A percentile compares a stretch with the other conserved stretches of the same genome.
These are phyloP conservation scores for Sinonovacula constricta DNA, from an alignment of 1,140 invertebrate genomes.

Conservation along the genomic window DNA sequence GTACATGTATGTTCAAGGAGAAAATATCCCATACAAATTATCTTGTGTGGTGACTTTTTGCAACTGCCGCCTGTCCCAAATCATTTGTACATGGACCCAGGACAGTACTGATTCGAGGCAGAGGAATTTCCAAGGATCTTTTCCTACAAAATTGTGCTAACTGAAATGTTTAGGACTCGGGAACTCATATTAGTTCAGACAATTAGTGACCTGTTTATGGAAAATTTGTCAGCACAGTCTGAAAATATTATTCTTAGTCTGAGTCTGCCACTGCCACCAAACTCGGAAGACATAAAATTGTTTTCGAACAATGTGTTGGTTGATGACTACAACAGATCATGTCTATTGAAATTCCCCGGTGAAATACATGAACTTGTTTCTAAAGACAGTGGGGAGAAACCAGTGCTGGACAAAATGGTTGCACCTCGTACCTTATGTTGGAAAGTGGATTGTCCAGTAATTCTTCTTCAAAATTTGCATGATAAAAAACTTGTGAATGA, in stretches of 20 bases:
- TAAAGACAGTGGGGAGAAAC: neutral
- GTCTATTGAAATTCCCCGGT: neutral
- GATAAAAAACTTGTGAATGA: constrained; percentile 27
- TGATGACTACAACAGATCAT: constrained; percentile 16
- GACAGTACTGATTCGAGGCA: constrained; percentile 40
- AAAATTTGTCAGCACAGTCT: neutral
- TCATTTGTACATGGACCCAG: constrained; percentile 25
- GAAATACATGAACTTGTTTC: neutral
- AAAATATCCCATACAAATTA: constrained; percentile 26
- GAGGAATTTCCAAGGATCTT: constrained; percentile 14
- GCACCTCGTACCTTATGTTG: neutral
- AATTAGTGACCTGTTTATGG: constrained; percentile 12
- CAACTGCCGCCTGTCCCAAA: constrained; percentile 49
- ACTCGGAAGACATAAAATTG: neutral
- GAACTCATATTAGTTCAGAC: constrained; percentile 6
- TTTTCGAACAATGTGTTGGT: neutral
- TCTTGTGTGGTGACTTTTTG: constrained; percentile 45
- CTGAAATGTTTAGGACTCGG: constrained; percentile 4
- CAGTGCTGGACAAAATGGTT: neutral
- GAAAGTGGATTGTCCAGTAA: constrained; percentile 33
- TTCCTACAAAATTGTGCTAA: constrained; percentile 26
- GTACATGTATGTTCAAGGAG: neutral
- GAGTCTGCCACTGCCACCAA: neutral
- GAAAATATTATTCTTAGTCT: neutral
- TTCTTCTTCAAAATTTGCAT: constrained; percentile 20